Evolutionary conservation across 2,888 invertebrate genomes (phyloP).

Genomic region (Drosophila monieri): DNA sequence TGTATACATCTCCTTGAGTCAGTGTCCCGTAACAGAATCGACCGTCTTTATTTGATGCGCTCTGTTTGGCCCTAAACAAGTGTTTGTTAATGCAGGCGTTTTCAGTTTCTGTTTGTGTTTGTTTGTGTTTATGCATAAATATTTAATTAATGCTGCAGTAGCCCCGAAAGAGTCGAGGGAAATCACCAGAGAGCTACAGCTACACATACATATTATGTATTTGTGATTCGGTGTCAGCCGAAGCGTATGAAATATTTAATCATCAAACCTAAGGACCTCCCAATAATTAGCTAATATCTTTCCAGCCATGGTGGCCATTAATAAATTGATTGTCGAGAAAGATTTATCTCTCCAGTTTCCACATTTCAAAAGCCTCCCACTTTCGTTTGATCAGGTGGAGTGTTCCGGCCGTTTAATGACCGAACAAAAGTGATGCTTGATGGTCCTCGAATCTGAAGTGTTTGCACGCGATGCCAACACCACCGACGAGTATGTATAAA

Average conservation of each 20-base stretch:
- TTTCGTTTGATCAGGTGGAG: not conserved
- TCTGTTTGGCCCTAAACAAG: conserved; percentile 67
- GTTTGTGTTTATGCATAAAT: conserved; percentile 56
- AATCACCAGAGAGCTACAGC: conserved; percentile 40
- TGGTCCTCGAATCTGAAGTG: conserved; percentile 16
- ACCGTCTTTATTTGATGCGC: conserved; percentile 75
- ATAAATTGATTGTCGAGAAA: conserved; percentile 30
- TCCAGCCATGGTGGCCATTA: conserved; percentile 6
- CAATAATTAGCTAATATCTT: conserved; percentile 58
- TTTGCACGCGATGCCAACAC: conserved; percentile 20
- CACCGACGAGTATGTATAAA: conserved; percentile 14
- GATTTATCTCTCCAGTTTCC: conserved; percentile 3
- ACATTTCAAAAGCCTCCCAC: not conserved
- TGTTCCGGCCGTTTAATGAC: conserved; percentile 52
- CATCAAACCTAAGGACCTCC: conserved; percentile 37
- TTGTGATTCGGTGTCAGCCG: conserved; percentile 41
- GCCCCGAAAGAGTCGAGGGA: conserved; percentile 35
- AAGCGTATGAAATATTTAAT: conserved; percentile 51
- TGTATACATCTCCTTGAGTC: conserved; percentile 23
- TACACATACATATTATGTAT: conserved; percentile 19
- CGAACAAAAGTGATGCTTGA: conserved; percentile 48
- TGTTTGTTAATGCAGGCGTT: conserved; percentile 34
- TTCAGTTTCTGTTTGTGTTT: conserved; percentile 6
- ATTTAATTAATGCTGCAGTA: conserved; percentile 74
- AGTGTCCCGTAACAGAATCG: conserved; percentile 42